Evolutionary conservation across 2,113 vertebrate species (phyloP), one percentile per base, ranked within the genome.

Genomic region (Aplodontia rufa): DNA sequence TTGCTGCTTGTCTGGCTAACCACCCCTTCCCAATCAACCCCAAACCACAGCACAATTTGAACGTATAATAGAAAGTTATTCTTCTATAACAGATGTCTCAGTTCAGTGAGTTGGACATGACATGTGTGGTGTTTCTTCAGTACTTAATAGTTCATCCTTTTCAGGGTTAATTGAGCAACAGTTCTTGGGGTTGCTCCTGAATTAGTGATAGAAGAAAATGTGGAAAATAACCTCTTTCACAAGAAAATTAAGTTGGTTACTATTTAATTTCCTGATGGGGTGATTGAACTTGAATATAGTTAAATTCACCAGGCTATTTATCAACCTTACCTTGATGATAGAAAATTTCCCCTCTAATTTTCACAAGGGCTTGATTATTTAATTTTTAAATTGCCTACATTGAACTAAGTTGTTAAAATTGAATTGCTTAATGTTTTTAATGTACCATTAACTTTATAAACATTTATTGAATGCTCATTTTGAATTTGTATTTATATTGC

Each of bases 241-340:
- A 37, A 13, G 40, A 84, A 95, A 95, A 91, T 92, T 60, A 94
- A 87, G 28, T 74, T 93, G 40, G 22, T 30, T 71, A 94, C 32
- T 13, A 53, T n/a, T 94, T 95, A 92, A 87, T 95, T 90, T 96
- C 79, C 60, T n/a, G n/a, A n/a, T n/a, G n/a, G n/a, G 32, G n/a
- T 40, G 37, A 69, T 72, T 40, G 92, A 51, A 32, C 19, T 78
- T 6, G 35, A 92, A 80, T 81, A 64, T 3, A 69, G 37, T 51
- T 85, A 64, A 88, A 91, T 90, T 86, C 78, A 69, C 26, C 75
- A 72, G 5, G 6, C 3, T 83, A 76, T 35, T 85, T 95, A 93
- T 87, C 42, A 51, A 2, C 42, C 60, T 89, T 91, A 64, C 6
- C n/a, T 35, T 17, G 37, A 64, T 58, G 10, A 13, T 51, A 49